Conservation (phyloP, 2,888 invertebrate species). For the Eupithecia subumbrata region DNA sequence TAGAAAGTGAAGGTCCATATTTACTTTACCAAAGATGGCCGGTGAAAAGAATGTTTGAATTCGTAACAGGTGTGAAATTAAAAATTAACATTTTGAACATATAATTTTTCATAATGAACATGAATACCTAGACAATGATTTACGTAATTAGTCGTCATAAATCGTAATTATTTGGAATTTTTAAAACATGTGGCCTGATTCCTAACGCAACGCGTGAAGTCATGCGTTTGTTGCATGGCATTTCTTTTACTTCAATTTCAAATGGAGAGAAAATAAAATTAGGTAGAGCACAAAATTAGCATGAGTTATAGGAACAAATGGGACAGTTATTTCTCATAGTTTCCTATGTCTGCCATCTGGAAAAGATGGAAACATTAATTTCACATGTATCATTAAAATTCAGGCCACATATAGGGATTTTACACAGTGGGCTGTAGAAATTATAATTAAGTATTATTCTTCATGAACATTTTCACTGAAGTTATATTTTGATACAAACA, state of each 20-base stretch:
- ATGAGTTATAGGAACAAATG: background rate
- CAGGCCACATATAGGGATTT: too few species aligned
- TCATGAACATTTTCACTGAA: constrained; percentile 9
- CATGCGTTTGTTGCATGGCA: background rate
- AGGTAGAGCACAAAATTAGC: background rate
- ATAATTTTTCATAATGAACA: background rate
- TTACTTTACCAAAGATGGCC: constrained; percentile 67
- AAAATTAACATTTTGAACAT: background rate
- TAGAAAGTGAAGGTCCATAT: constrained; percentile 80
- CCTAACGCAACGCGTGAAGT: background rate
- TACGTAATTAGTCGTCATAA: constrained; percentile 1
- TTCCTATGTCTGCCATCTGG: too few species aligned
- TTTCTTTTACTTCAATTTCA: background rate
- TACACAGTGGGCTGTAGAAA: too few species aligned
- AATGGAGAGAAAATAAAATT: background rate
- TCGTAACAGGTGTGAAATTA: constrained; percentile 61
- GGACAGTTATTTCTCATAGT: background rate
- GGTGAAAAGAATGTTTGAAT: constrained; percentile 53
- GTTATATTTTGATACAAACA: constrained; percentile 29
- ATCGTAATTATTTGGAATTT: background rate
- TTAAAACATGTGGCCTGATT: background rate
- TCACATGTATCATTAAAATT: too few species aligned
- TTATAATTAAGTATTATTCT: too few species aligned
- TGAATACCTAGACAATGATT: background rate
- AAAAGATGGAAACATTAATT: too few species aligned